Evolutionary conservation across 2,888 invertebrate species (phyloP).

Genomic region (Alviniconcha strummeri): DNA sequence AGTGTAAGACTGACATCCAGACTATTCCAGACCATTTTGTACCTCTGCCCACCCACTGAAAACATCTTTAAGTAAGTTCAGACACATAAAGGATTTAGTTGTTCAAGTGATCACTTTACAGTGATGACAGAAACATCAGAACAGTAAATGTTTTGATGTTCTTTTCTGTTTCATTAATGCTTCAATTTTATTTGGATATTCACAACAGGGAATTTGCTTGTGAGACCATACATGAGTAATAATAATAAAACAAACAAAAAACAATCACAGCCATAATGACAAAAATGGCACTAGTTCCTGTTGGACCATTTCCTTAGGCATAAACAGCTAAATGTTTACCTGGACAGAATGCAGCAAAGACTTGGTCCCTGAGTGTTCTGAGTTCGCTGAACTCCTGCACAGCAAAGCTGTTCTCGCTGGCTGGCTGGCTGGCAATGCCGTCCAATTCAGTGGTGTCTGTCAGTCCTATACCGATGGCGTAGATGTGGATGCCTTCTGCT

Average conservation of each 20-base stretch:
- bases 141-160: background rate
- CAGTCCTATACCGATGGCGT: constrained; percentile 60
- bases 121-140: background rate
- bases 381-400: constrained; percentile 58
- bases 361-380: constrained; percentile 48
- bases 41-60: no score
- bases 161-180: no score
- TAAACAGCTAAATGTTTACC: background rate
- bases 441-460: constrained; percentile 61
- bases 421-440: constrained; percentile 58
- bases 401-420: constrained; percentile 54
- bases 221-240: no score
- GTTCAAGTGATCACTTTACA: no score
- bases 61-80: no score
- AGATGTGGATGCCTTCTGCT: constrained; percentile 52
- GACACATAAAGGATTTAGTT: no score
- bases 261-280: no score
- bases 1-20: no score
- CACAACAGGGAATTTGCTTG: no score
- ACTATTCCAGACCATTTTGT: no score
- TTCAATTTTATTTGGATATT: no score
- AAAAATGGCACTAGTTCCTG: background rate
- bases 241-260: background rate
- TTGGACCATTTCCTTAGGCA: no score
- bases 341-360: constrained; percentile 44